Percentiles rank a stretch among this genome's conserved stretches.
phyloP scores from a whole-genome alignment of 2,113 vertebrate genomes.

The Myrmecobius fasciatus region DNA sequence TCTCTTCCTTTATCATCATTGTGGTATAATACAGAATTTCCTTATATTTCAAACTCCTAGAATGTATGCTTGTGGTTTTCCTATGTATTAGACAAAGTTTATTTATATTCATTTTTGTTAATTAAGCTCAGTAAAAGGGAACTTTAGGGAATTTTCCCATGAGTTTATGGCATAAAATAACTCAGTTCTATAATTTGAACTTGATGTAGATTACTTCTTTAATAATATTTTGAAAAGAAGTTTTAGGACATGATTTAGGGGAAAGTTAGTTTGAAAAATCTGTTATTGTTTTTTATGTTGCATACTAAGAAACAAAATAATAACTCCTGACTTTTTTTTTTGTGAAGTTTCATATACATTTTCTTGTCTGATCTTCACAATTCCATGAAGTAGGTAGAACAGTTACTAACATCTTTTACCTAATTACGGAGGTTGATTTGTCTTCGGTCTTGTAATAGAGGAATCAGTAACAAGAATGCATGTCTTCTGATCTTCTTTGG shows the following conservation, averaged over 20 bases:
- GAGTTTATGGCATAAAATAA: not conserved
- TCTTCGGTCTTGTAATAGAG: not conserved
- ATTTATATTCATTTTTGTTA: not conserved
- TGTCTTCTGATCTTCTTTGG: not conserved
- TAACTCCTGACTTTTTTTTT: not conserved
- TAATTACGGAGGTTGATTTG: not conserved
- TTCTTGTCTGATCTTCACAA: not conserved
- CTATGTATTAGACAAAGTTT: not conserved
- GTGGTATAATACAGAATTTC: not conserved
- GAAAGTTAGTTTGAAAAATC: not conserved
- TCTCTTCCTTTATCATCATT: not conserved
- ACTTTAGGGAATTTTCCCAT: not conserved
- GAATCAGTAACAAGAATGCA: not conserved
- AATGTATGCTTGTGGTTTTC: not conserved
- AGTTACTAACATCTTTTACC: not conserved
- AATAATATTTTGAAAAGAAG: not conserved
- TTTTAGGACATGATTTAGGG: constrained; percentile 3
- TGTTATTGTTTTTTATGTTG: not conserved
- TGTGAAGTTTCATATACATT: not conserved
- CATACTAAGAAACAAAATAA: not conserved
- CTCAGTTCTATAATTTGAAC: not conserved
- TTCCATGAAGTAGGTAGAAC: not conserved
- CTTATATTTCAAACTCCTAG: not conserved
- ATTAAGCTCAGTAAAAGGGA: not conserved
- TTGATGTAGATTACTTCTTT: not conserved